Evolutionary conservation across 1,140 invertebrate species (phyloP).

Genomic region (Heterodera schachtii): DNA sequence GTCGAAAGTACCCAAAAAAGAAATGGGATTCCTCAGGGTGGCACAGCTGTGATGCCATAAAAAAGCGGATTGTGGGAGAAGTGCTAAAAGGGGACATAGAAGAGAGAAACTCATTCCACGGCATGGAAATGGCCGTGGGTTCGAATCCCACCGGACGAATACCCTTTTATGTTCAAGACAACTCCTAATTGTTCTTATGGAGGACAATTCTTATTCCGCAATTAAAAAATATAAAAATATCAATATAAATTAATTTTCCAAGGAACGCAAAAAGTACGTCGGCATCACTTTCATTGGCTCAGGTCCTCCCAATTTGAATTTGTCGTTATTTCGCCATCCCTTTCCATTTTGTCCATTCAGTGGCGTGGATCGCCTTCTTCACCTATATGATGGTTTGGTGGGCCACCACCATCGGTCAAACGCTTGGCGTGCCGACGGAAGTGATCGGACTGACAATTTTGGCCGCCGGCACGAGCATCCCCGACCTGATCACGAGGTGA

Average conservation of each 20-base stretch:
- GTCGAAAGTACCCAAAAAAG: too few relatives aligned
- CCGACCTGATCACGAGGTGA: constrained; percentile 68
- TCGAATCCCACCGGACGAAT: too few relatives aligned
- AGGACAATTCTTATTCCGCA: too few relatives aligned
- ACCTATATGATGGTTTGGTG: constrained; percentile 68
- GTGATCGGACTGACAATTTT: constrained; percentile 69
- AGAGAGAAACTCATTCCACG: too few relatives aligned
- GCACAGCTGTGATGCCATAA: too few relatives aligned
- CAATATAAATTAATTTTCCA: constrained; percentile 37
- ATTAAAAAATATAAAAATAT: constrained; percentile 44
- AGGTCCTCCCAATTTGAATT: not conserved
- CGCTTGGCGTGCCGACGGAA: constrained; percentile 67
- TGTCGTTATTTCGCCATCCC: constrained; percentile 65
- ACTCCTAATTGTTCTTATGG: too few relatives aligned
- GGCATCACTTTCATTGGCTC: constrained; percentile 25
- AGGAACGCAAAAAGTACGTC: constrained; percentile 39
- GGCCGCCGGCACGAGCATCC: constrained; percentile 70
- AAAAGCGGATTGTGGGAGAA: too few relatives aligned
- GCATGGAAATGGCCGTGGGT: too few relatives aligned
- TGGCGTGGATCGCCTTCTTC: constrained; percentile 73
- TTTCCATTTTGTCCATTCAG: constrained; percentile 59
- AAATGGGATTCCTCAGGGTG: too few relatives aligned
- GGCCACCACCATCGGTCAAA: constrained; percentile 67
- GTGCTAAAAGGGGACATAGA: too few relatives aligned
- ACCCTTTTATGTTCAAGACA: too few relatives aligned